Conservation (phyloP, 2,888 invertebrate genomes). For the Polia nebulosa region DNA sequence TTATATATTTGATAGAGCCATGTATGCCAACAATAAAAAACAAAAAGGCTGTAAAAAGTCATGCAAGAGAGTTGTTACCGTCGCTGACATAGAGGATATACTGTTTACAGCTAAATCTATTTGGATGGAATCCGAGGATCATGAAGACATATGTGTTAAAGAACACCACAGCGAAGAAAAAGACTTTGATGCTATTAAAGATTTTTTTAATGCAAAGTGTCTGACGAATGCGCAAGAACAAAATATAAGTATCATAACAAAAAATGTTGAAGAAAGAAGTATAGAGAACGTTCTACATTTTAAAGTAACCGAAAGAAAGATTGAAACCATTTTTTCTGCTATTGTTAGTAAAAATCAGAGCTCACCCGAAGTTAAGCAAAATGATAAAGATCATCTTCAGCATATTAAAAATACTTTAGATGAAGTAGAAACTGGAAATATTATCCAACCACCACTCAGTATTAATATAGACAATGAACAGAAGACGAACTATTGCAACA, state of each 20-base stretch:
- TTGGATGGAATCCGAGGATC: constrained; percentile 67
- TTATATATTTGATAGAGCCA: constrained; percentile 80
- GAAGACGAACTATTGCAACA: neutral
- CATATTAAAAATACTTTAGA: neutral
- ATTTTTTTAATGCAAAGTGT: constrained; percentile 35
- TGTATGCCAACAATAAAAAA: constrained; percentile 67
- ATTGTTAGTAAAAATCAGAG: neutral
- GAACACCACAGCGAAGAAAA: constrained; percentile 14
- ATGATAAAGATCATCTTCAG: neutral
- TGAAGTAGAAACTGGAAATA: neutral
- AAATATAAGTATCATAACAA: neutral
- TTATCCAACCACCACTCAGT: neutral
- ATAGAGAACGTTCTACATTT: neutral
- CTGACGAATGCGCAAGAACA: constrained; percentile 9
- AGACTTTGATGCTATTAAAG: constrained; percentile 35
- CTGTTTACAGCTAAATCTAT: constrained; percentile 77
- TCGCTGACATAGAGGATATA: constrained; percentile 85
- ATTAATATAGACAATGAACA: constrained; percentile 3
- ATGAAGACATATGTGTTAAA: constrained; percentile 7
- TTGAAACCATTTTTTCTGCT: constrained; percentile 3
- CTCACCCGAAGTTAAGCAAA: neutral
- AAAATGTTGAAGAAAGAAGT: neutral
- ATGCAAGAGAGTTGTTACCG: constrained; percentile 79
- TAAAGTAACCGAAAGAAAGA: neutral
- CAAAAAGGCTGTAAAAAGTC: constrained; percentile 69